Evolutionary conservation across 2,888 invertebrate genomes (phyloP).

Genomic region (Schrankia costaestrigalis): DNA sequence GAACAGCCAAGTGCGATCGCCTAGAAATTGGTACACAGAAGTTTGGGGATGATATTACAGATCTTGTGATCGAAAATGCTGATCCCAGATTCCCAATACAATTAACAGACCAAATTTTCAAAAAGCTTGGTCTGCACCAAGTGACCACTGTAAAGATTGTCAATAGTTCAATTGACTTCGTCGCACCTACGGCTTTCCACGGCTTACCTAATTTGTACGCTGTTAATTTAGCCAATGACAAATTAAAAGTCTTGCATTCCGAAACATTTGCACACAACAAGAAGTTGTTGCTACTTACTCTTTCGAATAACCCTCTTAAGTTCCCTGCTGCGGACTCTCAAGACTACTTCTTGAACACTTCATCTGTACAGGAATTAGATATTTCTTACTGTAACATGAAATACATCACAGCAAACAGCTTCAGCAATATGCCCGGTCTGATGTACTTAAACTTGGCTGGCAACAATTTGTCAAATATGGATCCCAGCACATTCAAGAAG

Average conservation of each 20-base stretch:
- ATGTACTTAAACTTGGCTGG: conserved; percentile 85
- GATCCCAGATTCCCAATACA: conserved; percentile 80
- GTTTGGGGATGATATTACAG: conserved; percentile 84
- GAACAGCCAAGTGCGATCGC: conserved; percentile 84
- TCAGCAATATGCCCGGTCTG: conserved; percentile 83
- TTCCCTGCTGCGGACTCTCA: conserved; percentile 61
- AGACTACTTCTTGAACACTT: conserved; percentile 80
- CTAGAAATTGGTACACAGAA: conserved; percentile 84
- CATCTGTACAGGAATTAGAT: conserved; percentile 85
- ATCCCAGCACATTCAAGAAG: conserved; percentile 81
- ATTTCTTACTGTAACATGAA: conserved; percentile 85
- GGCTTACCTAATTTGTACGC: conserved; percentile 84
- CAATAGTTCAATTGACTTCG: conserved; percentile 84
- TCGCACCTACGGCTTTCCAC: conserved; percentile 86
- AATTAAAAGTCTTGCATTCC: conserved; percentile 83
- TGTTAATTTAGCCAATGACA: conserved; percentile 85
- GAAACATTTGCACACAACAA: conserved; percentile 85
- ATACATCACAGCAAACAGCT: conserved; percentile 82
- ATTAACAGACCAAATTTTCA: conserved; percentile 82
- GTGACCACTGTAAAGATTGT: conserved; percentile 85
- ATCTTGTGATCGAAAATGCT: conserved; percentile 84
- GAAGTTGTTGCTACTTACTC: conserved; percentile 83
- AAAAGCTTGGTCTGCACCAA: conserved; percentile 82
- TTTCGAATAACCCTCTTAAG: conserved; percentile 84
- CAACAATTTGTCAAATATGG: conserved; percentile 83